Evolutionary conservation across 1,140 invertebrate genomes (phyloP), one percentile per base, ranked within the genome.

Genomic region (Rhynchophorus ferrugineus): DNA sequence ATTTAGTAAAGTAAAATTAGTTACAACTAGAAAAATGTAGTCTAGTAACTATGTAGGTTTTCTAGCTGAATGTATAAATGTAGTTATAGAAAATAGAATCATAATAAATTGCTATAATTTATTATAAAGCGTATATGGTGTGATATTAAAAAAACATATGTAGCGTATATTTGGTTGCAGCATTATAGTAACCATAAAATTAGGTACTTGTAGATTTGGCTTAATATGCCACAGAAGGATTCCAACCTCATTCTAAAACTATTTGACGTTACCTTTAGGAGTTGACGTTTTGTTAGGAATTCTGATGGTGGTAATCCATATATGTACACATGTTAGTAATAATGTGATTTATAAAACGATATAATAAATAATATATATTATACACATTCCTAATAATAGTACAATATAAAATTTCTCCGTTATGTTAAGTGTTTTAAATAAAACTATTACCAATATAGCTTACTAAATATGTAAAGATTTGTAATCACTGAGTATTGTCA

Each of bases 261-360:
- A n/a, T n/a, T n/a, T n/a, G n/a, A n/a, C n/a, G n/a, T n/a, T n/a
- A n/a, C n/a, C n/a, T 29, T 29, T 6, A 29, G 24, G 11, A 18
- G 3, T 41, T 41, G 38, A 41, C 38, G 16, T 19, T 41, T 41
- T 19, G 3, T 2, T 19, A 33, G 16, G 7, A n/a, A 14, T 34
- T 45, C 3, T 13, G 13, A 35, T 9, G 14, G n/a, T 44, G n/a
- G 13, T 33, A 13, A 3, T 36, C 44, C 24, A 44, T 44, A 43
- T 20, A 38, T 3, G 2, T 49, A 49, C 52, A 54, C 35, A 54
- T 54, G 52, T 54, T 54, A 54, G 20, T 48, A 54, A 54, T 54
- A 45, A 54, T 54, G 52, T 54, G 52, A 48, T 54, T 54, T 52
- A 46, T 43, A 54, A 54, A 16, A 24, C 21, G 46, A 54, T 22